phyloP scores from a whole-genome alignment of 2,888 invertebrate genomes.

The Agriotes lineatus region DNA sequence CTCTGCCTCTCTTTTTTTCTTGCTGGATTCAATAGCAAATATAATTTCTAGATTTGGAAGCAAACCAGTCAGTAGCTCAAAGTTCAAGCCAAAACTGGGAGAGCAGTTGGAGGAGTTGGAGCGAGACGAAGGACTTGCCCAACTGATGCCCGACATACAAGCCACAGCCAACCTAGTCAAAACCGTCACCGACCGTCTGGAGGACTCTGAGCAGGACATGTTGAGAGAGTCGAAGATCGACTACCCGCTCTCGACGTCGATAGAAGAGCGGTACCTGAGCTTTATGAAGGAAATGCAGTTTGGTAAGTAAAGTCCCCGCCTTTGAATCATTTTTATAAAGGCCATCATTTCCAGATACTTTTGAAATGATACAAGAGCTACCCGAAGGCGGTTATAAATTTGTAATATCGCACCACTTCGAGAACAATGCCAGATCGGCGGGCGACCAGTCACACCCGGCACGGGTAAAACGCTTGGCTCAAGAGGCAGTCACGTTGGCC shows the following conservation, averaged over 20 bases:
- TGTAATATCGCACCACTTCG: slow-evolving; percentile 90
- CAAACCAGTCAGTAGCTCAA: slow-evolving; percentile 50
- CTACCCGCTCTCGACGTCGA: slow-evolving; percentile 69
- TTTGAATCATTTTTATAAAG: not conserved
- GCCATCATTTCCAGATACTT: slow-evolving; percentile 76
- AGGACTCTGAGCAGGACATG: slow-evolving; percentile 62
- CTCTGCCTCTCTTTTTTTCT: too few relatives aligned
- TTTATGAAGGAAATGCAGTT: slow-evolving; percentile 92
- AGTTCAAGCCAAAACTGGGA: slow-evolving; percentile 56
- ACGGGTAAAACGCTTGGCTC: slow-evolving; percentile 91
- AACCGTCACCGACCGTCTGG: slow-evolving; percentile 63
- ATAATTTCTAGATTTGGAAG: slow-evolving; percentile 56
- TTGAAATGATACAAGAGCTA: slow-evolving; percentile 90
- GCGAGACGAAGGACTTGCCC: slow-evolving; percentile 89
- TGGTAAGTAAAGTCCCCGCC: slow-evolving; percentile 69
- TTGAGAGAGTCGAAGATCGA: slow-evolving; percentile 63
- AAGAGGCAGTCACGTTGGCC: slow-evolving; percentile 94
- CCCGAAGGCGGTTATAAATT: slow-evolving; percentile 82
- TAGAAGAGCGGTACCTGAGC: slow-evolving; percentile 85
- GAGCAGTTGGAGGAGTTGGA: slow-evolving; percentile 75
- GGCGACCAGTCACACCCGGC: slow-evolving; percentile 89
- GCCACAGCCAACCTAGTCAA: slow-evolving; percentile 71
- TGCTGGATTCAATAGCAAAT: too few relatives aligned
- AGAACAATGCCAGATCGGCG: slow-evolving; percentile 86
- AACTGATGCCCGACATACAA: slow-evolving; percentile 92